Evolutionary conservation across 2,113 vertebrate species (phyloP).

Genomic region (Spea bombifrons): DNA sequence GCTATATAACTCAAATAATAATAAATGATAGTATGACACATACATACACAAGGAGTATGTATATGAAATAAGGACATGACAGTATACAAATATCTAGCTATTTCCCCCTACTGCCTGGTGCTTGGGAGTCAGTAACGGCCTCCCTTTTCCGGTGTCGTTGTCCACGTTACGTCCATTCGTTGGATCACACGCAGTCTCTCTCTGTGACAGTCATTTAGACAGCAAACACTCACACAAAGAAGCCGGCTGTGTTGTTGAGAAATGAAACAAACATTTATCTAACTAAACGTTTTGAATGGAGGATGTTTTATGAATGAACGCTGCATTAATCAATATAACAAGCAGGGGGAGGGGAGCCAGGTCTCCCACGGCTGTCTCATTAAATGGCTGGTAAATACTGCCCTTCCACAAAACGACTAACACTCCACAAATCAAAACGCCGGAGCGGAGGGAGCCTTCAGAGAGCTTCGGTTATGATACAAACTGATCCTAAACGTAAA

Average conservation of each 20-base stretch:
- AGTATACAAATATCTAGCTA: neutral
- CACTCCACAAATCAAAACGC: slow-evolving; percentile 78
- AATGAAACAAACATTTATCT: slow-evolving; percentile 68
- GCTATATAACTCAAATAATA: no score
- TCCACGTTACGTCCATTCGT: neutral
- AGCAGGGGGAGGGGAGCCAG: slow-evolving; percentile 63
- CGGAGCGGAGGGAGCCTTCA: slow-evolving; percentile 70
- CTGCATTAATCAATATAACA: slow-evolving; percentile 84
- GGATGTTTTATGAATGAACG: slow-evolving; percentile 76
- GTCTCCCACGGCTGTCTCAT: slow-evolving; percentile 72
- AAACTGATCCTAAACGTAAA: neutral
- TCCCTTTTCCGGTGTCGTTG: neutral
- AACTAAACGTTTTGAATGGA: slow-evolving; percentile 75
- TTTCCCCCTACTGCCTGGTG: neutral
- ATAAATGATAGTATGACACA: no score
- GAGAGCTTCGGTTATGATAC: neutral
- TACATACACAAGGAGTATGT: no score
- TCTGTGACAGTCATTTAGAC: slow-evolving; percentile 18
- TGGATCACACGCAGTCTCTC: slow-evolving; percentile 35
- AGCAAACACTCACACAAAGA: neutral
- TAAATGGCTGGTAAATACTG: slow-evolving; percentile 76
- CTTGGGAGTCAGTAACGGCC: neutral
- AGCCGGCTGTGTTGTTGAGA: slow-evolving; percentile 54
- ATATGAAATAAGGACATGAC: no score
- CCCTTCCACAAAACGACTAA: slow-evolving; percentile 76